A percentile compares a stretch with the other conserved stretches of the same genome.
Conservation (phyloP, 2,888 invertebrate species). For the Spilarctia lutea region DNA sequence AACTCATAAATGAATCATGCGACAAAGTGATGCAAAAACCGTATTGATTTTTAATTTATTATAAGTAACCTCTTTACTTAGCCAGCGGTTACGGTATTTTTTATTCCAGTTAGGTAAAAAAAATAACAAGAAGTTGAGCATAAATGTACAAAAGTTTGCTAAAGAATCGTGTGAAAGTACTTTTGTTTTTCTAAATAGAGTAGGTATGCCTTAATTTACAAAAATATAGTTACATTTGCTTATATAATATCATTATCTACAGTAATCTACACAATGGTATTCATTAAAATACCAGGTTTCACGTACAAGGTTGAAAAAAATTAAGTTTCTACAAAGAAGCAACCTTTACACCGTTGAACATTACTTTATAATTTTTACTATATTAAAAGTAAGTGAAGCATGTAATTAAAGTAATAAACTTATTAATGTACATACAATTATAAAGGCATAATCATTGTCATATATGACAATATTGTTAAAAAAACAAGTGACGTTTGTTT, state of each 20-base stretch:
- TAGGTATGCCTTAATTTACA: background rate
- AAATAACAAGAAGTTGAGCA: background rate
- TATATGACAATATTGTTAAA: background rate
- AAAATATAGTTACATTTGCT: background rate
- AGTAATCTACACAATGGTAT: background rate
- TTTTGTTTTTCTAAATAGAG: background rate
- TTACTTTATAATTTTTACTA: background rate
- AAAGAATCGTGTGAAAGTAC: constrained; percentile 1
- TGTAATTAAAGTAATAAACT: background rate
- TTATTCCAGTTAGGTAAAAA: background rate
- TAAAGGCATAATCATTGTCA: background rate
- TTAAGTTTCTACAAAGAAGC: background rate
- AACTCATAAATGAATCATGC: background rate
- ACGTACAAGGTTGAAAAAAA: background rate
- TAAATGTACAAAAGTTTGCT: background rate
- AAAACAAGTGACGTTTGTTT: background rate
- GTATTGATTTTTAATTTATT: background rate
- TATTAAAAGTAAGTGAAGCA: background rate
- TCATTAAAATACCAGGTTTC: background rate
- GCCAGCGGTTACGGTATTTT: background rate
- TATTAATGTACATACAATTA: background rate
- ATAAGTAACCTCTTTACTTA: background rate
- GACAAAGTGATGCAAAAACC: background rate
- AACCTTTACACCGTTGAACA: background rate
- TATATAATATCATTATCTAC: background rate